phyloP scores from a whole-genome alignment of 2,888 invertebrate genomes.

The Augiades crinisus region DNA sequence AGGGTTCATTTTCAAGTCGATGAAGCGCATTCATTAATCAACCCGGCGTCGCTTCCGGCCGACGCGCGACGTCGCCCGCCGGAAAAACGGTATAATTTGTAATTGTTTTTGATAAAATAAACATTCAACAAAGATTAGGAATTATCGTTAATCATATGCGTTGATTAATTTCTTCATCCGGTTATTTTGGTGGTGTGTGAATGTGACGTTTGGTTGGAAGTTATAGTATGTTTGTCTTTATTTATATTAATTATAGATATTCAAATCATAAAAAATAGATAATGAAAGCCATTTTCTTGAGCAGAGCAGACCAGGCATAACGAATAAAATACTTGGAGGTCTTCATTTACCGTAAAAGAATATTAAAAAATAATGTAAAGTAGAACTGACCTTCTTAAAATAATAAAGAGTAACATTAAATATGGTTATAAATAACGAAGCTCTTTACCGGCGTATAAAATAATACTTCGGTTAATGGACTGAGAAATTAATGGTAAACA shows the following conservation, averaged over 20 bases:
- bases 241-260: no score
- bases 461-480: constrained; percentile 7
- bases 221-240: neutral
- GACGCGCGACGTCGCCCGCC: constrained; percentile 44
- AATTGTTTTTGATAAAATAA: constrained; percentile 78
- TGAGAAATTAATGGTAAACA: constrained; percentile 11
- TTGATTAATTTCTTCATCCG: constrained; percentile 55
- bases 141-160: constrained; percentile 63
- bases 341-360: no score
- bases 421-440: no score
- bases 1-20: constrained; percentile 71
- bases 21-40: constrained; percentile 70
- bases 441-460: neutral
- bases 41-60: constrained; percentile 58
- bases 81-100: constrained; percentile 72
- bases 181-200: constrained; percentile 35
- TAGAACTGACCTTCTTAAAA: no score
- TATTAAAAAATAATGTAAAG: no score
- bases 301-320: no score
- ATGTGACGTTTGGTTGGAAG: neutral
- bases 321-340: no score
- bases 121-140: constrained; percentile 57
- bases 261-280: no score
- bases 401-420: no score
- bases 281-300: no score